These are phyloP conservation scores for Carcharodon carcharias DNA, from an alignment of 2,797 vertebrate species.

Conservation along the genomic window DNA sequence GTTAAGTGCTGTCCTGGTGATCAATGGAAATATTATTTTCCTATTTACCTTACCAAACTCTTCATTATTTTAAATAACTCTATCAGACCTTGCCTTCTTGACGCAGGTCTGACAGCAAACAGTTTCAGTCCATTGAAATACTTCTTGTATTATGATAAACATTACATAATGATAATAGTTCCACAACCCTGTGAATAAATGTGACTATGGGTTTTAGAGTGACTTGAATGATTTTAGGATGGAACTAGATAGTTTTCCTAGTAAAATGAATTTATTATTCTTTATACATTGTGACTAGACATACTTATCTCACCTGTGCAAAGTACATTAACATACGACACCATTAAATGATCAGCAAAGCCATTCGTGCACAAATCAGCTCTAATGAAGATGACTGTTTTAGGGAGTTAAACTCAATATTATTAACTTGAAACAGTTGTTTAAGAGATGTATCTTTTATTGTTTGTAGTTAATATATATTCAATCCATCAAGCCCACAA, in stretches of 20 bases:
- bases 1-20: background rate
- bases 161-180: background rate
- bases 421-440: background rate
- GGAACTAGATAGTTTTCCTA: background rate
- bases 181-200: background rate
- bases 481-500: background rate
- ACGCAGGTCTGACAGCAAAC: background rate
- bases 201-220: background rate
- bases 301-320: background rate
- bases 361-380: background rate
- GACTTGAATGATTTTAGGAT: background rate
- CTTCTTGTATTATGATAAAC: background rate
- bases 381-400: background rate
- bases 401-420: background rate
- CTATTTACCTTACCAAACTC: background rate
- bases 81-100: background rate
- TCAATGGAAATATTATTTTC: background rate
- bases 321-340: background rate
- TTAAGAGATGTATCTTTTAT: background rate
- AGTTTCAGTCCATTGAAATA: background rate
- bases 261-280: background rate
- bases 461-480: background rate
- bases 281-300: background rate
- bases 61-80: background rate
- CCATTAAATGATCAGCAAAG: background rate